phyloP scores from a whole-genome alignment of 2,113 vertebrate species.

The Microtus ochrogaster region DNA sequence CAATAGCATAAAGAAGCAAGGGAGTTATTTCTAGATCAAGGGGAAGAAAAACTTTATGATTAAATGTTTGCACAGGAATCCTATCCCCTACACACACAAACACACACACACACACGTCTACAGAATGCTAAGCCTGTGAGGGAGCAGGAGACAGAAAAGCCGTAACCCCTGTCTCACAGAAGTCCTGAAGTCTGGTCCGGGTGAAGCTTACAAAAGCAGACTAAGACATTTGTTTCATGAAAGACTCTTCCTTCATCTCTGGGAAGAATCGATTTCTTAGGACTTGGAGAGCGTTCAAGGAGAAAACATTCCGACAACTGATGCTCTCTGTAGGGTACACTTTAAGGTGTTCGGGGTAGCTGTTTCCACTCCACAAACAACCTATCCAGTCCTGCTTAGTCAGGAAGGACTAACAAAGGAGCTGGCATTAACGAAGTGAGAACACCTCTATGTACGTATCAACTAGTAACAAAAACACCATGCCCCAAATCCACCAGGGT shows the following conservation, averaged over 20 bases:
- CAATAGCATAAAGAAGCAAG: background rate
- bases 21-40: background rate
- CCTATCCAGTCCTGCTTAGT: background rate
- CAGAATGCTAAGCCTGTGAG: background rate
- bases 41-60: background rate
- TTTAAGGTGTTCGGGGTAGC: background rate
- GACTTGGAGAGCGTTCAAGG: background rate
- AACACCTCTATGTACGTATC: background rate
- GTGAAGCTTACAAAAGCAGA: background rate
- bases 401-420: background rate
- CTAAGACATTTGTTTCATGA: background rate
- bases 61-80: background rate
- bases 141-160: background rate
- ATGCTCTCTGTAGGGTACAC: background rate
- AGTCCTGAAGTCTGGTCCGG: background rate
- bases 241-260: background rate
- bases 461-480: constrained; percentile 15
- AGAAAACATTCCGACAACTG: background rate
- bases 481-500: background rate
- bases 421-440: background rate
- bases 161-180: background rate
- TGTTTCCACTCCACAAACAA: background rate
- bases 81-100: too few relatives aligned
- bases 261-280: background rate
- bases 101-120: too few relatives aligned